Evolutionary conservation across 2,113 vertebrate species (phyloP).

Genomic region (Rhinopomastus cyanomelas): DNA sequence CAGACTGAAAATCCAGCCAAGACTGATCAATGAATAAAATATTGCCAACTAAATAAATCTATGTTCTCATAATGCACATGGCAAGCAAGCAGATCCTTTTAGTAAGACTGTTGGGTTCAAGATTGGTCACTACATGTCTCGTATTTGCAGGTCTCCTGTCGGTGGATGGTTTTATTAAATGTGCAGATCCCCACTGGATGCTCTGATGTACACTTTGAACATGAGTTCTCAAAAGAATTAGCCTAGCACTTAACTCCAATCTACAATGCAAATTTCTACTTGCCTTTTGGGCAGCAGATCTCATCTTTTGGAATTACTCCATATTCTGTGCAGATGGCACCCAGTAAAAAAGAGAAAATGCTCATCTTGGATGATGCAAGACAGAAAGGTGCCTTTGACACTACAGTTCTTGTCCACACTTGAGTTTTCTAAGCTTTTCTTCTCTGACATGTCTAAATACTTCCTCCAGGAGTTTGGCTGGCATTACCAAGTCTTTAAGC

Average conservation of each 20-base stretch:
- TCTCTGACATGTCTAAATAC: background rate
- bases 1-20: background rate
- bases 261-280: background rate
- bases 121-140: background rate
- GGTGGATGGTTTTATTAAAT: background rate
- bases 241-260: background rate
- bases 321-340: background rate
- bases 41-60: background rate
- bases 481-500: background rate
- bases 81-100: background rate
- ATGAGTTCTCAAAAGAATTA: background rate
- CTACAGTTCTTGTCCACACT: background rate
- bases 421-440: background rate
- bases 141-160: background rate
- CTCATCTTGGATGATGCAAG: background rate
- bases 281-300: background rate
- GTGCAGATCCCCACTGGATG: background rate
- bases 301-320: background rate
- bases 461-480: background rate
- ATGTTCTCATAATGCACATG: background rate
- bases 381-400: background rate
- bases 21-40: background rate
- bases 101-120: background rate
- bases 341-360: background rate
- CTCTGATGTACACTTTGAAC: background rate